These are phyloP conservation scores for Xenopus laevis DNA, from an alignment of 2,113 vertebrate genomes.

Conservation along the genomic window DNA sequence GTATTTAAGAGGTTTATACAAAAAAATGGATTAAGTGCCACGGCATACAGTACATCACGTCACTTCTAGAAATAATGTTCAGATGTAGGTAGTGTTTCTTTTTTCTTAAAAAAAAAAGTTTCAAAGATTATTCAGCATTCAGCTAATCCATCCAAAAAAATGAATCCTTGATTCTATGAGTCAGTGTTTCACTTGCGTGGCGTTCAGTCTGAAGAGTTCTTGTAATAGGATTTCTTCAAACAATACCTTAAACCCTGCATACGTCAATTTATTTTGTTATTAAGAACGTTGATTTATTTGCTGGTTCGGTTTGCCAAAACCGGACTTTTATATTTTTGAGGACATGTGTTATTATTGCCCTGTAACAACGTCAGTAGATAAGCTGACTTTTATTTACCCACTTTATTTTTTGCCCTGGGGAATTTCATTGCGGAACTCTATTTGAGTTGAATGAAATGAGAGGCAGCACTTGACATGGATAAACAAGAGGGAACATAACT, in stretches of 20 bases:
- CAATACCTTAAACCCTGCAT: constrained; percentile 37
- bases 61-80: constrained; percentile 17
- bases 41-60: constrained; percentile 15
- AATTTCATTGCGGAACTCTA: constrained; percentile 23
- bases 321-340: constrained; percentile 35
- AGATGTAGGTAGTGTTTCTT: neutral
- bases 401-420: constrained; percentile 13
- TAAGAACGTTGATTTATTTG: constrained; percentile 38
- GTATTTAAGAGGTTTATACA: constrained; percentile 9
- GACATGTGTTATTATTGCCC: constrained; percentile 25
- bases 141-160: constrained; percentile 35
- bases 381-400: constrained; percentile 24
- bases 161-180: constrained; percentile 46
- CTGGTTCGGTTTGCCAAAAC: constrained; percentile 26
- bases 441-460: constrained; percentile 6
- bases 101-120: neutral
- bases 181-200: constrained; percentile 36
- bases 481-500: neutral
- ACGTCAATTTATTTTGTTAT: constrained; percentile 39
- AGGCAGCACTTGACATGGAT: constrained; percentile 12
- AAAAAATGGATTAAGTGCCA: constrained; percentile 7
- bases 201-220: constrained; percentile 44
- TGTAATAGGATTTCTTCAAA: constrained; percentile 43
- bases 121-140: constrained; percentile 6
- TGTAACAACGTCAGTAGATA: constrained; percentile 10